Evolutionary conservation across 2,888 invertebrate genomes (phyloP).

Genomic region (Stratiomys singularior): DNA sequence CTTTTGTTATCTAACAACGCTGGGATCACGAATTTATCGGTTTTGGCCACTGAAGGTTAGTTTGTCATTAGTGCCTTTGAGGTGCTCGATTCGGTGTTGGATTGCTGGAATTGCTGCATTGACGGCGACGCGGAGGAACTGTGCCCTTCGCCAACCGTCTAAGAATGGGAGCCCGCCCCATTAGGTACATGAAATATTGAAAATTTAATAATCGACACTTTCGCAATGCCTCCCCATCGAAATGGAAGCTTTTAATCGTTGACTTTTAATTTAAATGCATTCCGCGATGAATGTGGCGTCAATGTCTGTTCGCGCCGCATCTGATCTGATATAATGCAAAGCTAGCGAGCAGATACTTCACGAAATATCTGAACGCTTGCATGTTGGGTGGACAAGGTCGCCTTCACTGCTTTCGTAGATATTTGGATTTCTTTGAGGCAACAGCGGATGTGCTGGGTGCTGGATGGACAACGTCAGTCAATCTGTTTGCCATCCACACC

Average conservation of each 20-base stretch:
- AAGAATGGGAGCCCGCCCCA: neutral
- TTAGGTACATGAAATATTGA: constrained; percentile 6
- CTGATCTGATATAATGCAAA: no score
- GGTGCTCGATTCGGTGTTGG: neutral
- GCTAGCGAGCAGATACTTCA: no score
- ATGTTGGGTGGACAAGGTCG: no score
- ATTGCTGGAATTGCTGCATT: neutral
- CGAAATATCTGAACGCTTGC: no score
- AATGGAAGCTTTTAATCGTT: neutral
- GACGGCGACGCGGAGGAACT: neutral
- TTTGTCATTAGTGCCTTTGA: neutral
- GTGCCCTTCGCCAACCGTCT: neutral
- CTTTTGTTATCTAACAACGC: neutral
- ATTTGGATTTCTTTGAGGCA: no score
- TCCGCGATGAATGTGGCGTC: neutral
- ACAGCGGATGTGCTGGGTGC: no score
- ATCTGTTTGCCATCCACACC: no score
- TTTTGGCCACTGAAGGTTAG: constrained; percentile 8
- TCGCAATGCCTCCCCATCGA: neutral
- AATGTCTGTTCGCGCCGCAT: no score
- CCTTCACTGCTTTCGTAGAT: no score
- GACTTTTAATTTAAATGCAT: neutral
- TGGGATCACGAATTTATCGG: neutral
- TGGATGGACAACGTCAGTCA: no score
- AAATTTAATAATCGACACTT: neutral